phyloP scores from a whole-genome alignment of 2,797 vertebrate species.

The Alca torda region DNA sequence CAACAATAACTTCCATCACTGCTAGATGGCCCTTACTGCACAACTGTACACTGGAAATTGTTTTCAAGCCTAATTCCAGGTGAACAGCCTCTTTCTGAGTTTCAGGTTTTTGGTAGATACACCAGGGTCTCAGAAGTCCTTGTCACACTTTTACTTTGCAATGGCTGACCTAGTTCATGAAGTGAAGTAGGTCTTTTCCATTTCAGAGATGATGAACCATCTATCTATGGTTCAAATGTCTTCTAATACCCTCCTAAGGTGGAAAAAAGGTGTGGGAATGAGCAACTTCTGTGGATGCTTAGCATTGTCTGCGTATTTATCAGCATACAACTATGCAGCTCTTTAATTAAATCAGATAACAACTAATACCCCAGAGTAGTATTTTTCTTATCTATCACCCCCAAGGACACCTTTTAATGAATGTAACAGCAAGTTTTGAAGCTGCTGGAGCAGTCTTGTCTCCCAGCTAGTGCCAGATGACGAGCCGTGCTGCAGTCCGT shows the following conservation, averaged over 20 bases:
- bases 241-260: neutral
- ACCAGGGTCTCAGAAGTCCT: neutral
- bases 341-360: conserved; percentile 41
- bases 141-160: neutral
- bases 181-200: neutral
- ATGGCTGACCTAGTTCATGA: neutral
- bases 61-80: neutral
- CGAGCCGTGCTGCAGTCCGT: accelerated
- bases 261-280: neutral
- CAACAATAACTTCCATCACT: neutral
- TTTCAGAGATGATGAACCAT: neutral
- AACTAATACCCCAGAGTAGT: neutral
- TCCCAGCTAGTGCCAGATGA: neutral
- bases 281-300: neutral
- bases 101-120: neutral
- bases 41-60: neutral
- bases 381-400: neutral
- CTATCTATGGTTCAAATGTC: neutral
- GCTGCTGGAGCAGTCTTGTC: neutral
- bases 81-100: neutral
- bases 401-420: neutral
- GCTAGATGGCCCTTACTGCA: neutral
- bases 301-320: neutral
- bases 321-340: neutral
- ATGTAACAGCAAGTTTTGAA: neutral